Base-by-base conservation (phyloP, 2,888 invertebrate species). In the Leucoma salicis region DNA sequence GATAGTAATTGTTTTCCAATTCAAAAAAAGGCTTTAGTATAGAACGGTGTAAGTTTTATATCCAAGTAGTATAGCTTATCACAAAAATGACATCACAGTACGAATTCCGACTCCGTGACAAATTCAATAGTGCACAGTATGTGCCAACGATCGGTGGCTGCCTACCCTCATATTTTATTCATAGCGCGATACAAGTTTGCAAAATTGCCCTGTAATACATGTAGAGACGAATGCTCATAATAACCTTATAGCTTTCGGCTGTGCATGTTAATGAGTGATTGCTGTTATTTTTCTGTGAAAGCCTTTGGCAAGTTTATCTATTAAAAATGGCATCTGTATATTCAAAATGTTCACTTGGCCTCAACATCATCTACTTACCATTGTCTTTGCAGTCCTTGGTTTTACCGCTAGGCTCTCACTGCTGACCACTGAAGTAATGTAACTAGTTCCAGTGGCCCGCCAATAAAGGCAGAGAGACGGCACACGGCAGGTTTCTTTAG, bases 111-210 rank as follows among this genome's bases (percentile, higher is more conserved):
- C 14, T 37, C 31, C n/a, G 29, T 21, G 21, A 46, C 32, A 46
- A 46, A 53, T 51, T 51, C 42, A 58, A 58, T 55, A 58, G 43
- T 32, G 35, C 18, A 12, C 14, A 25, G 24, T 41, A 14, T 46
- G 43, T 35, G 42, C 39, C 46, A 44, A 43, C 44, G 48, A 47
- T 43, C 40, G 39, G 24, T 13, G 36, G 32, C 48, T 46, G 21
- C 25, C 37, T 36, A 35, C 31, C 36, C 48, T 57, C 54, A 63
- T 63, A 49, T 53, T 40, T 59, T 63, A 64, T 64, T 61, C 63
- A 64, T 57, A 37, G 28, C 37, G 34, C 34, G 49, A 48, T 49
- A 53, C 46, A 60, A 53, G 46, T 53, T 60, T 50, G 46, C 27
- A 35, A 49, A 60, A 60, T 45, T 53, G 51, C 41, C 35, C 13